Percentiles rank a stretch among this genome's conserved stretches.
Conservation (phyloP, 1,140 invertebrate species). For the Eubasilissa regina region DNA sequence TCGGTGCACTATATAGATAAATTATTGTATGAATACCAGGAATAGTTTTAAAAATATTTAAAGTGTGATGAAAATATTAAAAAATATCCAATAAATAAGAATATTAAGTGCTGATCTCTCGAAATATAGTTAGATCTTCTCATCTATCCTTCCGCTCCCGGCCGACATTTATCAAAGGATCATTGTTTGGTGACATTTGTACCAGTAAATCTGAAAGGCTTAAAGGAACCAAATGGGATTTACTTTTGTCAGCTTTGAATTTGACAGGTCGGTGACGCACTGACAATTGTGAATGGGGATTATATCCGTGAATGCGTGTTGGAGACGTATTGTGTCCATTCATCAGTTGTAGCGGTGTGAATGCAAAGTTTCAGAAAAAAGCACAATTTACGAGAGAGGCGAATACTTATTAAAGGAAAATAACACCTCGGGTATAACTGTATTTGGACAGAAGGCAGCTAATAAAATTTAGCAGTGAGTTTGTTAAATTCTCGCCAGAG, state of each 20-base stretch:
- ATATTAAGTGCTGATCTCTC: too few species aligned
- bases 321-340: conserved; percentile 28
- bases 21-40: too few species aligned
- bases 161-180: conserved; percentile 22
- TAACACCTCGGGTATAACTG: background rate
- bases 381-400: background rate
- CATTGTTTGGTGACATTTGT: conserved; percentile 24
- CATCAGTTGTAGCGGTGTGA: conserved; percentile 1
- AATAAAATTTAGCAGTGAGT: too few species aligned
- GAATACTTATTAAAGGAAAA: conserved; percentile 17
- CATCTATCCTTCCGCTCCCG: conserved; percentile 3
- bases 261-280: conserved; percentile 44
- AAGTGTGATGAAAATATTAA: too few species aligned
- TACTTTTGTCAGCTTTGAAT: conserved; percentile 36
- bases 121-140: background rate
- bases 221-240: conserved; percentile 25
- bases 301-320: conserved; percentile 2
- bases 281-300: conserved; percentile 42
- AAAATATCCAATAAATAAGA: too few species aligned
- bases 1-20: too few species aligned
- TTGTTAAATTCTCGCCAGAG: too few species aligned
- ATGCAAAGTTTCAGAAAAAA: conserved; percentile 13
- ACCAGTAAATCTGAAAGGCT: conserved; percentile 30
- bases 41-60: too few species aligned
- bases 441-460: too few species aligned